Evolutionary conservation across 2,797 vertebrate genomes (phyloP).

Genomic region (Onychomys arenicola): DNA sequence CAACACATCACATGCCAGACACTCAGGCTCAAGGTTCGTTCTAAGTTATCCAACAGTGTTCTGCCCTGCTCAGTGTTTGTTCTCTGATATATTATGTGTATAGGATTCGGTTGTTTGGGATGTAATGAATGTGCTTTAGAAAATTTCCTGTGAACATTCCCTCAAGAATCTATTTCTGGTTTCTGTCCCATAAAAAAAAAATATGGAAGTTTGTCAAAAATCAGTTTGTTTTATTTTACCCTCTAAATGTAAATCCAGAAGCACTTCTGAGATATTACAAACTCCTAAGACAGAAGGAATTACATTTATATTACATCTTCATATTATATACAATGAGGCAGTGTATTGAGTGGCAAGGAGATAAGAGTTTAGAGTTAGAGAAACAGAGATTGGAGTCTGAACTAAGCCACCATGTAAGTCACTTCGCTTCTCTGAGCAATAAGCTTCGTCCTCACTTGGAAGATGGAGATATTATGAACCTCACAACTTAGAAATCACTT

Average conservation of each 20-base stretch:
- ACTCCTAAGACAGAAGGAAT: not conserved
- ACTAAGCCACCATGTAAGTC: not conserved
- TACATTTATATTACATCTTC: not conserved
- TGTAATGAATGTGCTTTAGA: constrained; percentile 58
- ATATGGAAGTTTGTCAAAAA: constrained; percentile 40
- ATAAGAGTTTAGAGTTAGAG: not conserved
- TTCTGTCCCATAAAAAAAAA: constrained; percentile 51
- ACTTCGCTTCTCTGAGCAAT: not conserved
- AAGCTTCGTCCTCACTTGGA: not conserved
- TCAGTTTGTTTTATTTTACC: not conserved
- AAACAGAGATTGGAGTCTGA: not conserved
- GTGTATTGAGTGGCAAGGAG: not conserved
- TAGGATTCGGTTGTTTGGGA: not conserved
- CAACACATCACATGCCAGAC: constrained; percentile 52
- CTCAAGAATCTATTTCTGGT: constrained; percentile 53
- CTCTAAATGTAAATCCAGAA: not conserved
- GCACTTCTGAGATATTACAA: not conserved
- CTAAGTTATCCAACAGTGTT: constrained; percentile 54
- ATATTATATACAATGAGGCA: not conserved
- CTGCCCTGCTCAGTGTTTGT: constrained; percentile 25
- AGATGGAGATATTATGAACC: not conserved
- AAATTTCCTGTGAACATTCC: constrained; percentile 37
- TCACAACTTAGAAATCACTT: not conserved
- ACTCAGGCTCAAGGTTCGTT: constrained; percentile 58
- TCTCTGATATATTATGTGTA: constrained; percentile 57